These are phyloP conservation scores for Xestia c-nigrum DNA, from an alignment of 2,888 invertebrate genomes.

Conservation along the genomic window DNA sequence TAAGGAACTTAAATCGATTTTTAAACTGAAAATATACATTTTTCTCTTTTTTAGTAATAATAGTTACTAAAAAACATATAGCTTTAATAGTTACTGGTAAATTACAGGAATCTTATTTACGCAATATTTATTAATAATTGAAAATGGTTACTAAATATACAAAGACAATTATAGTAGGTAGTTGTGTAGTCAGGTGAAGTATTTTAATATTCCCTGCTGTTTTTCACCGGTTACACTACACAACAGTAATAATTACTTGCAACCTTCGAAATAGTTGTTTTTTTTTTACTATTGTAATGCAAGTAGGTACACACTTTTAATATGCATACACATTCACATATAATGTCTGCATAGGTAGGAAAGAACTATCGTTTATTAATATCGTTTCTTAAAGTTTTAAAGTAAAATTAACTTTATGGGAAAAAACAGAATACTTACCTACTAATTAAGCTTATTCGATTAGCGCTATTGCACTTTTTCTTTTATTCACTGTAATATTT, in stretches of 20 bases:
- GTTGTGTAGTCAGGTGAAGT: not conserved
- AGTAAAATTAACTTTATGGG: not conserved
- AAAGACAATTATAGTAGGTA: not conserved
- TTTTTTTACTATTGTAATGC: not conserved
- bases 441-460: not conserved
- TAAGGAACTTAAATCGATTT: not conserved
- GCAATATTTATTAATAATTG: not conserved
- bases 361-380: fast-evolving
- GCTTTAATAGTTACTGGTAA: conserved; percentile 1
- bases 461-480: not conserved
- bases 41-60: no score
- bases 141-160: not conserved
- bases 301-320: not conserved
- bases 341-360: not conserved
- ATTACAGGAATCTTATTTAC: not conserved
- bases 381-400: not conserved
- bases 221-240: not conserved
- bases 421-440: not conserved
- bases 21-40: not conserved
- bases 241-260: not conserved
- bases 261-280: conserved; percentile 7
- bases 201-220: not conserved
- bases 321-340: not conserved
- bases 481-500: not conserved
- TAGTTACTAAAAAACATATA: no score